Evolutionary conservation across 2,888 invertebrate species (phyloP).

Genomic region (Diloba caeruleocephala): DNA sequence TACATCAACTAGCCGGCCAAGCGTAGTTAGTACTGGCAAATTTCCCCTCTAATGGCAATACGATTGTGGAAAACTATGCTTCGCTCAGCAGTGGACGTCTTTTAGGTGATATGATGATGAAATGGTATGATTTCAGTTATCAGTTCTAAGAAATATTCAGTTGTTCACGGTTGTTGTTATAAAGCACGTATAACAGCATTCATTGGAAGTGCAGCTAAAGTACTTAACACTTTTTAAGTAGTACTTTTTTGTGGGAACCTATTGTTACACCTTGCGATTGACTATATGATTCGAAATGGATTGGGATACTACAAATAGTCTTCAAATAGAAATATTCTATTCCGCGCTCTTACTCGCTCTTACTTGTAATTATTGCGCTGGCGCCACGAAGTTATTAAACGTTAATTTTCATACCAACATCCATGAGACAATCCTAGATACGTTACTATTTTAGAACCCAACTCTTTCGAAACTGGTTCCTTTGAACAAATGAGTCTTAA

Average conservation of each 20-base stretch:
- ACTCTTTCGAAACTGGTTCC: constrained; percentile 53
- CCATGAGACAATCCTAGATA: constrained; percentile 44
- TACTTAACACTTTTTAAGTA: too few relatives aligned
- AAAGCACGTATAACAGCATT: too few relatives aligned
- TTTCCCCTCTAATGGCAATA: too few relatives aligned
- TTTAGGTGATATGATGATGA: too few relatives aligned
- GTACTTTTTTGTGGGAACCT: background rate
- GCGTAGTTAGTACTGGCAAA: too few relatives aligned
- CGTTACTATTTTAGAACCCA: constrained; percentile 32
- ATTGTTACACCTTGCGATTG: constrained; percentile 1
- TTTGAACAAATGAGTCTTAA: constrained; percentile 54
- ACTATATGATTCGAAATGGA: constrained; percentile 26
- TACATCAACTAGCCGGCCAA: too few relatives aligned
- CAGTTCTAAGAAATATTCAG: too few relatives aligned
- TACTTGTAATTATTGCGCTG: constrained; percentile 42
- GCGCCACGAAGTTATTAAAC: constrained; percentile 52
- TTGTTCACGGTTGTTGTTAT: too few relatives aligned
- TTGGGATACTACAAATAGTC: constrained; percentile 28
- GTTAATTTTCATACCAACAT: constrained; percentile 44
- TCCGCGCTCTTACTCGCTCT: constrained; percentile 46
- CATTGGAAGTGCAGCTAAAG: too few relatives aligned
- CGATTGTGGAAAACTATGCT: too few relatives aligned
- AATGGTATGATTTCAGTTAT: too few relatives aligned
- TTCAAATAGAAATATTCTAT: constrained; percentile 53
- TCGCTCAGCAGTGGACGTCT: too few relatives aligned